Evolutionary conservation across 2,797 vertebrate genomes (phyloP), one percentile per base, ranked within the genome.

Genomic region (Platalea minor): DNA sequence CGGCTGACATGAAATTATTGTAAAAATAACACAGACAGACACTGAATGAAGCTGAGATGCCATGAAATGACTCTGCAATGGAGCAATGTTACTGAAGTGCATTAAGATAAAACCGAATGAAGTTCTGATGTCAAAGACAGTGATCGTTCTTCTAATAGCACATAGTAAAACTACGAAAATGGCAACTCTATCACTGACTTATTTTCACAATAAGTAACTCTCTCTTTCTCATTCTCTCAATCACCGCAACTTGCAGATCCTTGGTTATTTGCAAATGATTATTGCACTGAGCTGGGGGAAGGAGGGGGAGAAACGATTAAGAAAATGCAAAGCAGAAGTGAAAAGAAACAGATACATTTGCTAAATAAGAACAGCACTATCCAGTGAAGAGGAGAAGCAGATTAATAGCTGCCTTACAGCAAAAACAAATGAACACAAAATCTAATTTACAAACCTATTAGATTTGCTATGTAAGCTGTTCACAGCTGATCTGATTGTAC

Each of bases 371-470:
- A 95, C 93, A 97, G 95, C 95, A 97, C 96, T 96, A 97, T 96
- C 97, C 94, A 95, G 93, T 76, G 33, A 97, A 95, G 97, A 97
- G 95, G 94, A 97, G 97, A 97, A 96, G 95, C 97, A 98, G 98
- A 98, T 98, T 98, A 98, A 98, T 98, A 98, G 98, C 96, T 97
- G 97, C 98, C 98, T 98, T 97, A 98, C 97, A 98, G 98, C 98
- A 98, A 98, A 98, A 98, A 98, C 97, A 98, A 98, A 98, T 98
- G 97, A 98, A 98, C 97, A 98, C 97, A 98, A 98, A 98, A 98
- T 98, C 97, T 98, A 97, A 98, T 98, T 98, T 98, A 98, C 98
- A 98, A 98, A 99, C 99, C 99, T 99, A 98, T 98, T 98, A 87
- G 98, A 98, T 98, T 99, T 98, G 91, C 98, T 98, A 95, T 98